A percentile compares a stretch with the other conserved stretches of the same genome.
phyloP scores from a whole-genome alignment of 2,797 vertebrate genomes.

The Spondyliosoma cantharus region DNA sequence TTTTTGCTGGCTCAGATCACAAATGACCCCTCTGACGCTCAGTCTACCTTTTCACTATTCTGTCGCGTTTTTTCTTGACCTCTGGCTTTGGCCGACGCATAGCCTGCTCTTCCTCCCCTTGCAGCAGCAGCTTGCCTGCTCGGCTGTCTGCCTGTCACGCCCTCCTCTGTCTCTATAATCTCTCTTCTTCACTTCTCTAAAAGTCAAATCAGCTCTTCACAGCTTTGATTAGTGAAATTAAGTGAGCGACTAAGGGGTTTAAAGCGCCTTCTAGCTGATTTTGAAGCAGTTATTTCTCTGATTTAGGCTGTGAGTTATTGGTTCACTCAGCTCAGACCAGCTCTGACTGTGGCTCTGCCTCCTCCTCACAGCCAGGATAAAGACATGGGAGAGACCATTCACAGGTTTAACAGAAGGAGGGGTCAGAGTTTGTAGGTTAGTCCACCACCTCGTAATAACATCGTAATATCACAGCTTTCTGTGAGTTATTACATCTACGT shows the following conservation, averaged over 20 bases:
- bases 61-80: slow-evolving; percentile 89
- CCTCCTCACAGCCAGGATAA: slow-evolving; percentile 55
- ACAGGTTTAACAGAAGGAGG: background rate
- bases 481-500: fast-evolving
- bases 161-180: slow-evolving; percentile 62
- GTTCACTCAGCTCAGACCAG: background rate
- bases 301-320: background rate
- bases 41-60: slow-evolving; percentile 91
- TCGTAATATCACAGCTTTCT: background rate
- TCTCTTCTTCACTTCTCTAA: slow-evolving; percentile 42
- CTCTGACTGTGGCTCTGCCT: slow-evolving; percentile 40
- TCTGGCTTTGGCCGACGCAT: slow-evolving; percentile 88
- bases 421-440: background rate
- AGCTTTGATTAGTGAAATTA: slow-evolving; percentile 48
- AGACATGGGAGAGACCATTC: slow-evolving; percentile 60
- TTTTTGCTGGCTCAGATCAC: slow-evolving; percentile 61
- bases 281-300: slow-evolving; percentile 22
- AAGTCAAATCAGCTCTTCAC: slow-evolving; percentile 42
- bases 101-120: slow-evolving; percentile 82
- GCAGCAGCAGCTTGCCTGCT: slow-evolving; percentile 86
- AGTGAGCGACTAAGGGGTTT: slow-evolving; percentile 23
- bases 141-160: slow-evolving; percentile 74
- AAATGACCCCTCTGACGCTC: slow-evolving; percentile 47
- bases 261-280: slow-evolving; percentile 6
- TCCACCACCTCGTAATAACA: background rate